phyloP scores from a whole-genome alignment of 2,888 invertebrate species.

The Lepetodrilus schrolli region DNA sequence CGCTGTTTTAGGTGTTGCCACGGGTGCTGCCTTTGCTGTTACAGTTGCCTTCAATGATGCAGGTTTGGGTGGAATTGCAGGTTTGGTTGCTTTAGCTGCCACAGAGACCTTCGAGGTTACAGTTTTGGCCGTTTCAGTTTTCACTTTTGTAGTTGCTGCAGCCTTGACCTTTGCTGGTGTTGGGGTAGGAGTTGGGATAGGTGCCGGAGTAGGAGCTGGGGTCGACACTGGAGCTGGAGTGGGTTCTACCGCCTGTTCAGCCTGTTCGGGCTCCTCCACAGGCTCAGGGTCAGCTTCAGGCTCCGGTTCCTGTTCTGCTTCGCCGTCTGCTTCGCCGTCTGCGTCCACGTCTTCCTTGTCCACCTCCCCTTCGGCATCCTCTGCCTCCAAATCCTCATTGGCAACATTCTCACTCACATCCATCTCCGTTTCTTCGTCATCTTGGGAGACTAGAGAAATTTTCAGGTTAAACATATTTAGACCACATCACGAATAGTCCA shows the following conservation, averaged over 20 bases:
- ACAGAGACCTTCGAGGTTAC: background rate
- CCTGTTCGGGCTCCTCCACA: background rate
- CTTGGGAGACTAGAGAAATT: constrained; percentile 37
- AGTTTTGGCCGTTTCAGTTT: no score
- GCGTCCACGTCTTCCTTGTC: constrained; percentile 4
- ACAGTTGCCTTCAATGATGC: background rate
- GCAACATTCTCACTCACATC: constrained; percentile 76
- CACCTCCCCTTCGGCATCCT: background rate
- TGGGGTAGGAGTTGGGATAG: background rate
- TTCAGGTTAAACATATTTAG: constrained; percentile 15
- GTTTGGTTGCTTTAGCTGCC: constrained; percentile 18
- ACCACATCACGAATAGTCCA: background rate
- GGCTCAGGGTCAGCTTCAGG: background rate
- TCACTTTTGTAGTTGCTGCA: no score
- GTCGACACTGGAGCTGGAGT: background rate
- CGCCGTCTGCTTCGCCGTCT: background rate
- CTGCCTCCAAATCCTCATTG: constrained; percentile 28
- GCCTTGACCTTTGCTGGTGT: constrained; percentile 13
- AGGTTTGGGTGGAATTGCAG: background rate
- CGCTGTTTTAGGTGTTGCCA: constrained; percentile 2
- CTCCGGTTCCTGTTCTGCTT: background rate
- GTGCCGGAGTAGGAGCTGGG: background rate
- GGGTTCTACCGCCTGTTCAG: background rate
- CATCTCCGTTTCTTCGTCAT: constrained; percentile 71
- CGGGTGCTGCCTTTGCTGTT: background rate